Evolutionary conservation across 2,888 invertebrate genomes (phyloP), one percentile per base, ranked within the genome.

Genomic region (Siphlonurus alternatus): DNA sequence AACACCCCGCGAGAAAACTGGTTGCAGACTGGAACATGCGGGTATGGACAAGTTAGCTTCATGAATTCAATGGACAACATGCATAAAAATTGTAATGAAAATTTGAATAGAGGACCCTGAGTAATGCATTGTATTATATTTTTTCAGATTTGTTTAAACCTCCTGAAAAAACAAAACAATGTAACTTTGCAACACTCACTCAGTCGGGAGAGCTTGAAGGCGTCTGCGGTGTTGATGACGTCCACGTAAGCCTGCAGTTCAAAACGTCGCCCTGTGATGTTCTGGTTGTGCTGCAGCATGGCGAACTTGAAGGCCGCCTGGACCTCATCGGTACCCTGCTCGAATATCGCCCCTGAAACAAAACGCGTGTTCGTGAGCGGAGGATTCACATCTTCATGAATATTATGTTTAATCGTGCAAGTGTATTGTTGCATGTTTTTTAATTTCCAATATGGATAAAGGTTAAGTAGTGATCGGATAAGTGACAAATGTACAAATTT

Each of bases 271-370:
- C 84, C 83, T 66, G 86, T 86, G 67, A 89, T 84, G 73, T 92
- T 92, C 73, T 90, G 85, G 74, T 91, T 91, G 75, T 93, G 91
- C 71, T 86, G 85, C 61, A 86, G 82, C 85, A 92, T 86, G 3
- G 93, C 93, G 74, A 88, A 91, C 73, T 88, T 91, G 77, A 93
- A 93, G n/a, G 92, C 93, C 67, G 90, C 87, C 76, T 93, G 93
- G 65, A 93, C 89, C 74, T 93, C 93, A 73, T 92, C 92, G 1
- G 90, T 91, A 66, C 91, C 91, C 74, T 92, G 91, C 72, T 93
- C 93, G 75, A 93, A 93, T 71, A 93, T 92, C 63, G 91, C 92
- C 72, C 93, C 93, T 93, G 81, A 10, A 79, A 79, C 68, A 62
- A 65, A 68, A 60, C 65, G 62, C 22, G 61, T n/a, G 25, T 15